Base-by-base conservation (phyloP, 1,140 invertebrate genomes). In the Thrips palmi region DNA sequence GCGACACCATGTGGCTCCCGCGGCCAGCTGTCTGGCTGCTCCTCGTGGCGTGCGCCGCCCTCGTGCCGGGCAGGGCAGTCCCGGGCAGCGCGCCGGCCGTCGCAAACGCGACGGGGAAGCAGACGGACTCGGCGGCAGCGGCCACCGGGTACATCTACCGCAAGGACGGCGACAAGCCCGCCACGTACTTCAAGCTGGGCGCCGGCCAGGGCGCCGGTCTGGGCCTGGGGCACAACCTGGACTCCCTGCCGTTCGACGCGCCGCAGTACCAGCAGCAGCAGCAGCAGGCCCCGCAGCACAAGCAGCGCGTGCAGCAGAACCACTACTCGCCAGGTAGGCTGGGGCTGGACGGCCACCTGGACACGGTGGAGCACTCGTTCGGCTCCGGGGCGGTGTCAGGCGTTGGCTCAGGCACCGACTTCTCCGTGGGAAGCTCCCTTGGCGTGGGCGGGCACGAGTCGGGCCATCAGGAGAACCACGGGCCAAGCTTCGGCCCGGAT, bases 81-180 rank as follows among this genome's bases (percentile, higher is more conserved):
- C 15, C 23, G 10, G 7, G 14, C 2, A 38, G 20, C 14, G 17
- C 15, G 12, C 27, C 27, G 3, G 12, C 24, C 7, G 24, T 27
- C 7, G 12, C 24, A 27, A 27, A 32, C 24, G 20, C 35, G 21
- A 29, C 37, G 20, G 3, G 40, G 11, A 42, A 27, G 1, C 60
- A 62, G 2, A 57, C 58, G 12, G 63, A 65, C 43, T 54, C 61
- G n/a, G 57, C 59, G 21, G 60, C 60, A 1, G 58, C 57, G 0
- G 62, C 62, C 0, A 61, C 62, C 0, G 64, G 64, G 5, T 67
- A 62, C 42, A 60, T 65, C 28, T 67, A 63, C 47, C 56, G 61
- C 28, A 65, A 59, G 42, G 56, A 62, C 32, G 58, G 51, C 20
- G 51, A 60, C 21, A 58, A 57, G 0, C 54, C 57, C 2, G 57